A percentile compares a stretch with the other conserved stretches of the same genome.
These are phyloP conservation scores for Silurus asotus DNA, from an alignment of 2,113 vertebrate species.

Conservation along the genomic window DNA sequence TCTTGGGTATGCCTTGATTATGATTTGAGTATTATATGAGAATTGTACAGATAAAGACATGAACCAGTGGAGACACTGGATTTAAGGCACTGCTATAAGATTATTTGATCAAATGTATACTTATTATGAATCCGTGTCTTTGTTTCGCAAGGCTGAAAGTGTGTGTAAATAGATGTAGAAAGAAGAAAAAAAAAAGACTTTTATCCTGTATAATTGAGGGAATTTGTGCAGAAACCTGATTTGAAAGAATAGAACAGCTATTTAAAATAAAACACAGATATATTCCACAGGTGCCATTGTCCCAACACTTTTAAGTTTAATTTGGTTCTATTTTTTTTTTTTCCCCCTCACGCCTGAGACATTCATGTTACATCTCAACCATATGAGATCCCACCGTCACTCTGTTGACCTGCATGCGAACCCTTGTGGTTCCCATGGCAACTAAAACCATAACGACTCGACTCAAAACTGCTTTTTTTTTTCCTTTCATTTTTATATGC, in stretches of 20 bases:
- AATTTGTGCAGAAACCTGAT: constrained; percentile 44
- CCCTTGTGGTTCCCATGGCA: constrained; percentile 49
- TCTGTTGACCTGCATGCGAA: constrained; percentile 60
- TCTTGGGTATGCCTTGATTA: constrained; percentile 74
- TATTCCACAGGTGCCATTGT: constrained; percentile 31
- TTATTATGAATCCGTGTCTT: constrained; percentile 68
- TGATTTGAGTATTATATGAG: constrained; percentile 82
- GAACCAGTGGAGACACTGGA: constrained; percentile 77
- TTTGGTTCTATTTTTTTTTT: neutral
- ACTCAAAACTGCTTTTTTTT: neutral
- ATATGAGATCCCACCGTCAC: constrained; percentile 34
- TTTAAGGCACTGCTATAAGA: constrained; percentile 81
- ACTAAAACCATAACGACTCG: constrained; percentile 23
- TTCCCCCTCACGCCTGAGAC: constrained; percentile 16
- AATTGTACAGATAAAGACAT: constrained; percentile 70
- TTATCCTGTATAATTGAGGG: constrained; percentile 42
- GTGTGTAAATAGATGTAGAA: constrained; percentile 68
- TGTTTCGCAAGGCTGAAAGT: constrained; percentile 75
- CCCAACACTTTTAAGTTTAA: neutral
- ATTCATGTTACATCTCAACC: constrained; percentile 38
- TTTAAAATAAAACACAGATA: neutral
- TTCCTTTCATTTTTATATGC: neutral
- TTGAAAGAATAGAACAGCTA: constrained; percentile 19
- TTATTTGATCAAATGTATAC: constrained; percentile 81
- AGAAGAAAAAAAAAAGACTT: constrained; percentile 20